phyloP scores from a whole-genome alignment of 2,113 vertebrate genomes.

The Upupa epops region DNA sequence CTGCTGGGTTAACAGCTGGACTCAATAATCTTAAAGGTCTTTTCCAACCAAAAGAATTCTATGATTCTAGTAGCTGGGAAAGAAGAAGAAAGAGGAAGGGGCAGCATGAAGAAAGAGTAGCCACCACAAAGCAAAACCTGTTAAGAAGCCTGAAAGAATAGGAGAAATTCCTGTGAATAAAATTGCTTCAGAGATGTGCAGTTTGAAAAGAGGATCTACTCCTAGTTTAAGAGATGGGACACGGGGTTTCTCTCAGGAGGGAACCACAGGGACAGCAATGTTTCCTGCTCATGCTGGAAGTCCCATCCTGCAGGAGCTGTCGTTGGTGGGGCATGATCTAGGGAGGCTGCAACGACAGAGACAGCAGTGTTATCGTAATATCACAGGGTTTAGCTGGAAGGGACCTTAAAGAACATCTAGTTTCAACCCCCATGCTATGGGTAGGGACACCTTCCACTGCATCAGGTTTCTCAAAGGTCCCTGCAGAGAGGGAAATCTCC shows the following conservation, averaged over 20 bases:
- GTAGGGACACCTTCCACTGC: background rate
- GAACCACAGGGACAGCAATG: background rate
- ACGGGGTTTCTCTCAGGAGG: background rate
- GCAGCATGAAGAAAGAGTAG: background rate
- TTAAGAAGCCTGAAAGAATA: background rate
- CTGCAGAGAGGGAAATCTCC: background rate
- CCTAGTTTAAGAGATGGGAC: background rate
- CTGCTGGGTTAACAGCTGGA: background rate
- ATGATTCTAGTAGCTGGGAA: background rate
- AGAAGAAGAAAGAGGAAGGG: background rate
- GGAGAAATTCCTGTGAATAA: background rate
- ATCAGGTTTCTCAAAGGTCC: background rate
- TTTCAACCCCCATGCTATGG: background rate
- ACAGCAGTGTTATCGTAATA: background rate
- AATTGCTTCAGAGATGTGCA: background rate
- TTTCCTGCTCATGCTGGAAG: background rate
- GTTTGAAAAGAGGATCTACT: background rate
- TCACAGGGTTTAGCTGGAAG: background rate
- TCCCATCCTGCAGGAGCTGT: background rate
- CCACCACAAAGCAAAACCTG: background rate
- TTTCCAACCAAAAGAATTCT: background rate
- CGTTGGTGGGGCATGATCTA: background rate
- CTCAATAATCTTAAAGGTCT: background rate
- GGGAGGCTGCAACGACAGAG: background rate
- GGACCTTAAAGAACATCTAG: background rate